Evolutionary conservation across 2,797 vertebrate species (phyloP).

Genomic region (Protonibea diacanthus): DNA sequence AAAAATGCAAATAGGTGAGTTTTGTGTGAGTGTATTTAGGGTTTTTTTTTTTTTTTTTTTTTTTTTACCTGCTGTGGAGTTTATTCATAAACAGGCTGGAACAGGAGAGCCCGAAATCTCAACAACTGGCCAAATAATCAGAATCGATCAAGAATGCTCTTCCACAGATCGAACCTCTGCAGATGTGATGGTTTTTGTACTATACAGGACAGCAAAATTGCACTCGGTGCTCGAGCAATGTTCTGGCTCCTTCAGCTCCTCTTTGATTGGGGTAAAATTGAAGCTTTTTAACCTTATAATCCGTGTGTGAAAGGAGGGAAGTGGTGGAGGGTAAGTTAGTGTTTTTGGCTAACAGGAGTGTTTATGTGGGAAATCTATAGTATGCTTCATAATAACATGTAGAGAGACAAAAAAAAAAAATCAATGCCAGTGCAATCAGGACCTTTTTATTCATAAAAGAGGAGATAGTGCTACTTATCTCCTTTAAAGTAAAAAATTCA

Average conservation of each 20-base stretch:
- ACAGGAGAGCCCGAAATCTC: neutral
- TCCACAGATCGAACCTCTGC: neutral
- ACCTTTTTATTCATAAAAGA: no score
- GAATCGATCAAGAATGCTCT: slow-evolving; percentile 9
- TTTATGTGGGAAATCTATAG: neutral
- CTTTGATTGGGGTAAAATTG: neutral
- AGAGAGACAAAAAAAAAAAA: no score
- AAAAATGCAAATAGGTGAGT: no score
- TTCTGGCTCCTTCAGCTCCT: neutral
- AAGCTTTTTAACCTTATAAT: slow-evolving; percentile 9
- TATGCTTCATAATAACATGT: neutral
- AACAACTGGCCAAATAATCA: neutral
- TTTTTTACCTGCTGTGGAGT: no score
- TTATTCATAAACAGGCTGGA: no score
- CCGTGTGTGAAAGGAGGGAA: neutral
- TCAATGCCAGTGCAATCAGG: no score
- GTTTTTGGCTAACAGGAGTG: slow-evolving; percentile 8
- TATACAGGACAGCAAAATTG: neutral
- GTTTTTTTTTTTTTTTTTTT: no score
- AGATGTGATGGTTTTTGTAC: neutral
- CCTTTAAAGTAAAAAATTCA: no score
- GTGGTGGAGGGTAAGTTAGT: neutral
- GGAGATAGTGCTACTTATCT: no score
- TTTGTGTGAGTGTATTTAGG: no score
- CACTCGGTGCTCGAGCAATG: neutral